phyloP scores from a whole-genome alignment of 2,797 vertebrate species.

The Coccyzus lansbergi region DNA sequence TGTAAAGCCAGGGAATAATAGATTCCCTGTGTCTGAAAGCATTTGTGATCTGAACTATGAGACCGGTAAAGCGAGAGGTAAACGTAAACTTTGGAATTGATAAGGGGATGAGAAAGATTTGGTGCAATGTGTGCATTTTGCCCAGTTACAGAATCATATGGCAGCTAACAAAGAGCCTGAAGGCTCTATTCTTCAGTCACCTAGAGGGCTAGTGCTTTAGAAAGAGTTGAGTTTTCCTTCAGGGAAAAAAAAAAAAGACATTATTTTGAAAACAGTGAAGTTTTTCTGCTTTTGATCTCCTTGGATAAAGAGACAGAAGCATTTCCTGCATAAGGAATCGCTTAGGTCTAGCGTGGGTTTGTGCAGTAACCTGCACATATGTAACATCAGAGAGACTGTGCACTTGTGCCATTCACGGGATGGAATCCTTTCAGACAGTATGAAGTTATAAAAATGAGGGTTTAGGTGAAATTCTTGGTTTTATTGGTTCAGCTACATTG shows the following conservation, averaged over 20 bases:
- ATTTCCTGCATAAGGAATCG: neutral
- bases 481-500: neutral
- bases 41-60: neutral
- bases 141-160: neutral
- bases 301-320: neutral
- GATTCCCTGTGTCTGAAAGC: neutral
- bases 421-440: neutral
- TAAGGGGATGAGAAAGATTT: neutral
- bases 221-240: neutral
- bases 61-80: neutral
- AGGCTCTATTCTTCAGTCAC: neutral
- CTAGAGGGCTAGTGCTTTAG: neutral
- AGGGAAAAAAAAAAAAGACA: neutral
- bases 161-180: neutral
- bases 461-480: neutral
- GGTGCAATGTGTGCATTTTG: neutral
- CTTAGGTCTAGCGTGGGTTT: neutral
- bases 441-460: neutral
- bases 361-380: neutral
- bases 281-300: neutral
- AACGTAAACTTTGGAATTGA: neutral
- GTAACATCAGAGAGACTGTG: neutral
- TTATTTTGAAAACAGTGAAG: neutral
- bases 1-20: neutral
- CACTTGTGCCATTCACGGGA: neutral